phyloP scores from a whole-genome alignment of 2,113 vertebrate species.

The Scomber japonicus region DNA sequence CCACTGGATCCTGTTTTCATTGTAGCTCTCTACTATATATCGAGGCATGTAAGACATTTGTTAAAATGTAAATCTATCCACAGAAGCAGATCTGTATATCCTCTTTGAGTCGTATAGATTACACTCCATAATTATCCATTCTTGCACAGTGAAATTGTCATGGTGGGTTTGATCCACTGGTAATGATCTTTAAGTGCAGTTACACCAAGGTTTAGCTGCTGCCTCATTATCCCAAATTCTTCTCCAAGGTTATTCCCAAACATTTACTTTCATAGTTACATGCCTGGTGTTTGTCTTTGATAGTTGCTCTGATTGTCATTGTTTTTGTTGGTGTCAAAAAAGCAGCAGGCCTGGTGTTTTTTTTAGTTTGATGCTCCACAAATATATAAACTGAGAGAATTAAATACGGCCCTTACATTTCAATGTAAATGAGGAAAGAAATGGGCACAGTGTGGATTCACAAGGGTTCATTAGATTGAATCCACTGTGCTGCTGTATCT shows the following conservation, averaged over 20 bases:
- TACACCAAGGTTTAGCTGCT: conserved; percentile 51
- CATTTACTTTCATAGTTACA: conserved; percentile 40
- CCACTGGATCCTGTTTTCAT: conserved; percentile 38
- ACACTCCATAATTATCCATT: conserved; percentile 58
- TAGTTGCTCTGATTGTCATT: conserved; percentile 53
- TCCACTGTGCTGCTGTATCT: conserved; percentile 64
- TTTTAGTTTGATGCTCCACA: conserved; percentile 36
- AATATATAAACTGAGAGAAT: conserved; percentile 65
- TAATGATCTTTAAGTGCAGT: conserved; percentile 60
- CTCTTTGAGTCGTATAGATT: conserved; percentile 16
- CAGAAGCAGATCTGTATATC: conserved; percentile 35
- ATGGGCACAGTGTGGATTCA: conserved; percentile 69
- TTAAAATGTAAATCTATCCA: conserved; percentile 53
- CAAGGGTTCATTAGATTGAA: conserved; percentile 74
- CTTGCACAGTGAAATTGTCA: conserved; percentile 28
- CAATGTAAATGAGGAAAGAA: conserved; percentile 79
- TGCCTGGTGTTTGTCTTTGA: conserved; percentile 54
- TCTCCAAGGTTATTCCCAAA: conserved; percentile 64
- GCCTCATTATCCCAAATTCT: conserved; percentile 64
- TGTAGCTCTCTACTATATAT: conserved; percentile 22
- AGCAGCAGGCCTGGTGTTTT: conserved; percentile 30
- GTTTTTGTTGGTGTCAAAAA: conserved; percentile 56
- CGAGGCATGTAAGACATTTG: conserved; percentile 26
- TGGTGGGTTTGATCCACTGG: conserved; percentile 60
- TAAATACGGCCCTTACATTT: conserved; percentile 78